phyloP scores from a whole-genome alignment of 2,888 invertebrate genomes.

The Arctia plantaginis region DNA sequence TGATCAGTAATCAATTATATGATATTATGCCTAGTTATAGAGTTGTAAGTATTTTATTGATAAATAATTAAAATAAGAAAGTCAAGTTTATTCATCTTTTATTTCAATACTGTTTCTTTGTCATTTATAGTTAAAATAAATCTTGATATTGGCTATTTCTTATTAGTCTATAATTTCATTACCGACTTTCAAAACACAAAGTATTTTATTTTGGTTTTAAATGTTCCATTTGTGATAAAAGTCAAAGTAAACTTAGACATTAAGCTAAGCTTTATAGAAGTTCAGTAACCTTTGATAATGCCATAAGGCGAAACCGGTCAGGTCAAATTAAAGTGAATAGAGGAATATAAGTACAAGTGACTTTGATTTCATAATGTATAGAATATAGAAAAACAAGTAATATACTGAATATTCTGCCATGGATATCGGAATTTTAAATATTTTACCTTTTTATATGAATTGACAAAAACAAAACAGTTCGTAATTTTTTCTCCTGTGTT shows the following conservation, averaged over 20 bases:
- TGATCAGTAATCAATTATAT: constrained; percentile 31
- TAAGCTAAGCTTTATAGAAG: too few relatives aligned
- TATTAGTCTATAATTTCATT: background rate
- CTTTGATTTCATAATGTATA: too few relatives aligned
- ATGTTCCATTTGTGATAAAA: background rate
- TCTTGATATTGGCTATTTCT: background rate
- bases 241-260: background rate
- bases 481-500: too few relatives aligned
- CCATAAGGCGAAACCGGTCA: too few relatives aligned
- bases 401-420: too few relatives aligned
- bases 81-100: constrained; percentile 9
- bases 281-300: too few relatives aligned
- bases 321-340: too few relatives aligned
- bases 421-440: too few relatives aligned
- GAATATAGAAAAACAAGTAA: background rate
- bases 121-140: background rate
- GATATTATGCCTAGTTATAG: constrained; percentile 25
- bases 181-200: background rate
- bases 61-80: constrained; percentile 19
- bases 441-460: too few relatives aligned
- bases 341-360: too few relatives aligned
- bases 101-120: background rate
- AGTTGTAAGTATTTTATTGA: constrained; percentile 33
- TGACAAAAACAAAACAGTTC: too few relatives aligned
- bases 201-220: too few relatives aligned